These are phyloP conservation scores for Pedetes capensis DNA, from an alignment of 2,113 vertebrate genomes.

Conservation along the genomic window DNA sequence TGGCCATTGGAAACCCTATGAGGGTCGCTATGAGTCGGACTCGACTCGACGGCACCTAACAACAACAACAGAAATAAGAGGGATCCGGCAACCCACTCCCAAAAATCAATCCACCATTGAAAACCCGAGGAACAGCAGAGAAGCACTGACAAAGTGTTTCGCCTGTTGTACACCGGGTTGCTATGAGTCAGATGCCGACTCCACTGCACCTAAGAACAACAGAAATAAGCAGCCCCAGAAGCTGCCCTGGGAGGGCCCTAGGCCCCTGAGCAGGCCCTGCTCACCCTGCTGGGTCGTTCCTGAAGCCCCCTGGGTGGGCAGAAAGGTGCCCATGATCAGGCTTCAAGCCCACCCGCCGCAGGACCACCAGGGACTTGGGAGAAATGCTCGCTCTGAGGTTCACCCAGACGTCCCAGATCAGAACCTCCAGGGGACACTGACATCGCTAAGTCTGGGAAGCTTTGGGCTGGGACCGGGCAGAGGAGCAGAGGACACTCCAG, in stretches of 20 bases:
- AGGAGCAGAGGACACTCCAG: not conserved
- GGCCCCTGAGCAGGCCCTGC: not conserved
- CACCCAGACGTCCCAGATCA: not conserved
- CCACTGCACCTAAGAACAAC: not conserved
- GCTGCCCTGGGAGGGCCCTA: not conserved
- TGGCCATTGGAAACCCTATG: no score
- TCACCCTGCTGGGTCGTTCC: not conserved
- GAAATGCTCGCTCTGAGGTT: not conserved
- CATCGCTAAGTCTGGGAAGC: not conserved
- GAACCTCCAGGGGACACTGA: not conserved
- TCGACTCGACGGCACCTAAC: no score
- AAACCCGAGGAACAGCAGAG: no score
- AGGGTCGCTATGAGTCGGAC: no score
- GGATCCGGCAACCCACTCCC: no score
- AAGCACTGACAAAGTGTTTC: no score
- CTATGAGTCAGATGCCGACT: not conserved
- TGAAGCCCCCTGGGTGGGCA: fast-evolving
- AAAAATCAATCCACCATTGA: no score
- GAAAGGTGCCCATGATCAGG: no score
- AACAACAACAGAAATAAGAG: no score
- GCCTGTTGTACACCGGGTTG: no score
- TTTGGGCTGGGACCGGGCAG: not conserved
- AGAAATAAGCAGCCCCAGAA: not conserved
- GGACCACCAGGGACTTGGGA: not conserved
- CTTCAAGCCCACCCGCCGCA: not conserved